A percentile compares a stretch with the other conserved stretches of the same genome.
Conservation (phyloP, 1,140 invertebrate genomes). For the Dendrolimus kikuchii region DNA sequence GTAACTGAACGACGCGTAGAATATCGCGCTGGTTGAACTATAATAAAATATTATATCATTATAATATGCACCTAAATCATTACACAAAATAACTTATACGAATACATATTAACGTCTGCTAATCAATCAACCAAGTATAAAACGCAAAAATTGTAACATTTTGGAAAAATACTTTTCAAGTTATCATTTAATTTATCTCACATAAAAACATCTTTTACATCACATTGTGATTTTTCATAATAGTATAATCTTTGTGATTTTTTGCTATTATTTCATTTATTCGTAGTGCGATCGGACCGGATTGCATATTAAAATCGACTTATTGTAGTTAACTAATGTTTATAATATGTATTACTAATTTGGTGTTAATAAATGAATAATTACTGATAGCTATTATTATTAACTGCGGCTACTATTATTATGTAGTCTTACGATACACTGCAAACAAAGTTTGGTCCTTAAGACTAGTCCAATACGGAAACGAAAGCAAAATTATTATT, state of each 20-base stretch:
- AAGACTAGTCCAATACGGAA: conserved; percentile 61
- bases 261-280: conserved; percentile 20
- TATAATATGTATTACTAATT: conserved; percentile 13
- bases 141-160: conserved; percentile 58
- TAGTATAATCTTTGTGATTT: conserved; percentile 36
- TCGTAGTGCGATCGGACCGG: conserved; percentile 16
- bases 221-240: conserved; percentile 59
- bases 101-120: conserved; percentile 42
- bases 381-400: conserved; percentile 12
- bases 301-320: conserved; percentile 8
- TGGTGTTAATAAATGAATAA: conserved; percentile 12
- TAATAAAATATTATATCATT: conserved; percentile 26
- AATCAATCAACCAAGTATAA: conserved; percentile 46
- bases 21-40: conserved; percentile 13
- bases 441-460: conserved; percentile 56
- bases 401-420: conserved; percentile 11
- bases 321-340: conserved; percentile 15
- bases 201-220: conserved; percentile 67
- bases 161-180: conserved; percentile 68
- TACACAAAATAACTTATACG: conserved; percentile 56
- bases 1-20: conserved; percentile 1
- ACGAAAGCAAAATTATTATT: conserved; percentile 48
- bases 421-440: conserved; percentile 25
- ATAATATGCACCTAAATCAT: conserved; percentile 40
- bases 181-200: conserved; percentile 59